phyloP scores from a whole-genome alignment of 2,888 invertebrate genomes.

The Priocnemis perturbator region DNA sequence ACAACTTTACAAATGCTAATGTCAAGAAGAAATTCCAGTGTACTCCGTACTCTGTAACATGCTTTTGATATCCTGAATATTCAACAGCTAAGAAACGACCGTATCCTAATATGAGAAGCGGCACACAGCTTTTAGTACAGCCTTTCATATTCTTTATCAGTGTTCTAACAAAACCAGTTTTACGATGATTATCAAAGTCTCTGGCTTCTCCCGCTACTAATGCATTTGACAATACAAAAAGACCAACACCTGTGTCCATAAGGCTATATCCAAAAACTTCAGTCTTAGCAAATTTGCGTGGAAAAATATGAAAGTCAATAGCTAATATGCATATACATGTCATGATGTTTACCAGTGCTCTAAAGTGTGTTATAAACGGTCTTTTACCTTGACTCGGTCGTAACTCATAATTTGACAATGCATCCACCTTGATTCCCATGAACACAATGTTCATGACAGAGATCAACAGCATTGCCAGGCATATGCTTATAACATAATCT shows the following conservation, averaged over 20 bases:
- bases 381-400: slow-evolving; percentile 32
- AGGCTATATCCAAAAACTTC: slow-evolving; percentile 89
- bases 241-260: slow-evolving; percentile 97
- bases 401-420: slow-evolving; percentile 13
- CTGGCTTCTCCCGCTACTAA: slow-evolving; percentile 81
- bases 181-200: slow-evolving; percentile 44
- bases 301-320: slow-evolving; percentile 94
- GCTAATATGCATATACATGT: slow-evolving; percentile 92
- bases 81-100: slow-evolving; percentile 79
- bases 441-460: slow-evolving; percentile 54
- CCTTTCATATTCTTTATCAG: slow-evolving; percentile 58
- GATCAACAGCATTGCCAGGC: slow-evolving; percentile 53
- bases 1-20: slow-evolving; percentile 87
- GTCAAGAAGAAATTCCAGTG: slow-evolving; percentile 99
- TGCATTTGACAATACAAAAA: slow-evolving; percentile 89
- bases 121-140: slow-evolving; percentile 72
- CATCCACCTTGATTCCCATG: slow-evolving; percentile 40
- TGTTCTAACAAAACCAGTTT: slow-evolving; percentile 35
- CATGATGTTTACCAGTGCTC: slow-evolving; percentile 84
- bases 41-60: slow-evolving; percentile 94
- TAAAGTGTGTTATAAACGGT: slow-evolving; percentile 80
- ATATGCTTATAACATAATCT: slow-evolving; percentile 54
- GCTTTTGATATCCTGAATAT: slow-evolving; percentile 88
- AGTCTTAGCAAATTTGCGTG: slow-evolving; percentile 91
- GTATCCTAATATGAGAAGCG: slow-evolving; percentile 80